Percentiles rank a stretch among this genome's conserved stretches.
phyloP scores from a whole-genome alignment of 1,140 invertebrate species.

The Colletes gigas region DNA sequence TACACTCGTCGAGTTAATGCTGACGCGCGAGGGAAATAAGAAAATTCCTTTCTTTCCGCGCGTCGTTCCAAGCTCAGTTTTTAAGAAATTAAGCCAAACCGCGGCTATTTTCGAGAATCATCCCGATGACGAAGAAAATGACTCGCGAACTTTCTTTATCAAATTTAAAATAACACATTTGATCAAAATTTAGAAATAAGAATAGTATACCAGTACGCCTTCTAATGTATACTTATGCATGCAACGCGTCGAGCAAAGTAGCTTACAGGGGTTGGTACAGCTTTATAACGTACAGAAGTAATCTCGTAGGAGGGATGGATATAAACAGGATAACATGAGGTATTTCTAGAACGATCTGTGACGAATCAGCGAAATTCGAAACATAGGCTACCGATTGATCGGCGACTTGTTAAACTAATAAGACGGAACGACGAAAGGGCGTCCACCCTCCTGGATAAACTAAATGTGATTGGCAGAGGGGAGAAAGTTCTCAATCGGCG shows the following conservation, averaged over 20 bases:
- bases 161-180: too few relatives aligned
- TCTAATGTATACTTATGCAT: too few relatives aligned
- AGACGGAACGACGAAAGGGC: slow-evolving; percentile 23
- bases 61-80: background rate
- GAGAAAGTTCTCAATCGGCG: slow-evolving; percentile 37
- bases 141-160: background rate
- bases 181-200: too few relatives aligned
- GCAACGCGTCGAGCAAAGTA: too few relatives aligned
- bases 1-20: slow-evolving; percentile 29
- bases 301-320: background rate
- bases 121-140: background rate
- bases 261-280: background rate
- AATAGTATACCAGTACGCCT: too few relatives aligned
- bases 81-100: slow-evolving; percentile 8
- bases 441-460: slow-evolving; percentile 6
- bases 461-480: slow-evolving; percentile 22
- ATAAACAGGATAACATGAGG: background rate
- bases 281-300: background rate
- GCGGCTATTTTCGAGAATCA: background rate
- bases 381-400: slow-evolving; percentile 15
- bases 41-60: slow-evolving; percentile 43
- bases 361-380: slow-evolving; percentile 39
- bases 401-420: slow-evolving; percentile 53
- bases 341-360: slow-evolving; percentile 15
- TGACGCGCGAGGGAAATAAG: slow-evolving; percentile 26